Base-by-base conservation (phyloP, 2,888 invertebrate species). In the Ormyrus thymus region DNA sequence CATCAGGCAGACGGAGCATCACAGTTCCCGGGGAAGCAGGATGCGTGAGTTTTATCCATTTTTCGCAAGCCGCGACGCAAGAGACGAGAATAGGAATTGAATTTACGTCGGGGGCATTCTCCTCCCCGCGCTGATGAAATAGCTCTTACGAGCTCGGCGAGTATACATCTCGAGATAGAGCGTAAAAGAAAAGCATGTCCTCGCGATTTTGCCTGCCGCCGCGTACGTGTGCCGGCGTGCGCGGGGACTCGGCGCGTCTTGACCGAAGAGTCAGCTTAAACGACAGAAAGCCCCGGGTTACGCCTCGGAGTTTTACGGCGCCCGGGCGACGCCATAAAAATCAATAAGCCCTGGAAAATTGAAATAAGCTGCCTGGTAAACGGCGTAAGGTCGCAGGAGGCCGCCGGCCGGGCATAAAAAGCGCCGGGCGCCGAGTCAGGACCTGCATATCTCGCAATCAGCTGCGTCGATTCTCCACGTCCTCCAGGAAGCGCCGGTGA, bases 351-450 rank as follows among this genome's bases (percentile, higher is more conserved):
- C 78, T 70, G 78, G 72, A 81, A 81, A 29, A 84, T 83, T 84
- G 84, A 84, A 84, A 84, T 84, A 84, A 83, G 83, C 81, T 77
- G 78, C 84, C 84, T 84, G 86, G 84, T 86, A 87, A 86, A 87
- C 85, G 50, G 68, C 68, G 55, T 56, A n/a, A n/a, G n/a, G n/a
- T n/a, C n/a, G n/a, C n/a, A n/a, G n/a, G n/a, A n/a, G n/a, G n/a
- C n/a, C n/a, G n/a, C n/a, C n/a, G n/a, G n/a, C n/a, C n/a, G n/a
- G n/a, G 56, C n/a, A 8, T 58, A 43, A 45, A 8, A n/a, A 10
- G 11, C 1, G 29, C 9, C 51, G 11, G 43, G n/a, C 13, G 58
- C 9, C 6, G 7, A 4, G 45, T 43, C 1, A 29, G 29, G 29
- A 2, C 3, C 29, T 4, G 29, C 29, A 4, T 29, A 29, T 29